Conservation (phyloP, 2,797 vertebrate species). For the Rousettus madagascariensis region DNA sequence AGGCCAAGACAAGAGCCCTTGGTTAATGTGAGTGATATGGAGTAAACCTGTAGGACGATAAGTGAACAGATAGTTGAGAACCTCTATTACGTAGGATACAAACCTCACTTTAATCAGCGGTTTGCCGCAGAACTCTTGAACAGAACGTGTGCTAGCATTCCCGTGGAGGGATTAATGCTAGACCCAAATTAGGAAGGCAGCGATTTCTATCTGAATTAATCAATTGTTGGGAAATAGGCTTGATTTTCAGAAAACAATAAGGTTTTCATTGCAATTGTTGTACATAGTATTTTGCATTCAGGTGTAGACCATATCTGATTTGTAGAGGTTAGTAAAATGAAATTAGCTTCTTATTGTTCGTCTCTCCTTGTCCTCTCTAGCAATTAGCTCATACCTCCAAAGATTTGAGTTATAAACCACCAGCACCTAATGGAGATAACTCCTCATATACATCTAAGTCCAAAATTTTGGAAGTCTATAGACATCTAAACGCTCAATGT, state of each 20-base stretch:
- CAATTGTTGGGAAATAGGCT: neutral
- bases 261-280: neutral
- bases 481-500: neutral
- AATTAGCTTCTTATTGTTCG: neutral
- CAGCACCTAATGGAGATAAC: neutral
- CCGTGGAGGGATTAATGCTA: neutral
- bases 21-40: neutral
- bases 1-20: neutral
- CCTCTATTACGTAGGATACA: neutral
- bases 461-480: neutral
- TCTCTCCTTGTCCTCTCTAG: neutral
- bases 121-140: neutral
- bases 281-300: neutral
- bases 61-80: neutral
- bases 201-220: neutral
- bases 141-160: neutral
- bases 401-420: neutral
- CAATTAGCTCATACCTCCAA: neutral
- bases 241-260: neutral
- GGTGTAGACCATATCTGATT: neutral
- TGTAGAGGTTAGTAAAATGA: slow-evolving; percentile 5
- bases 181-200: neutral
- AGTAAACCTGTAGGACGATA: neutral
- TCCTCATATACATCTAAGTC: neutral
- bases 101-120: neutral